These are phyloP conservation scores for Cynocephalus volans DNA, from an alignment of 2,113 vertebrate species.

Conservation along the genomic window DNA sequence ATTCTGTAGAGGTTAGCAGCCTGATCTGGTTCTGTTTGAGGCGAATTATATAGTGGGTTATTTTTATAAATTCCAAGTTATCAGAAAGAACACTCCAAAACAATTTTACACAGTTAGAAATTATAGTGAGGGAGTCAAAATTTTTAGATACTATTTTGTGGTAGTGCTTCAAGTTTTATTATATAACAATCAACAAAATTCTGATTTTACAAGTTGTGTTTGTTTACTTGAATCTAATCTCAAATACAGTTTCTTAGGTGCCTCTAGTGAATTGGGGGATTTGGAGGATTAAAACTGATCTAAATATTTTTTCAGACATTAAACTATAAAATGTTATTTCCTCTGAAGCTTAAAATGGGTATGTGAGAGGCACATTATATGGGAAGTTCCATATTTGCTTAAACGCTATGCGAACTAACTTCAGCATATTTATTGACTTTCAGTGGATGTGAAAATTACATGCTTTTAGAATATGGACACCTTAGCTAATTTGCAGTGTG, in stretches of 20 bases:
- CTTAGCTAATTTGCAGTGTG: conserved; percentile 19
- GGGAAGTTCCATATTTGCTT: conserved; percentile 23
- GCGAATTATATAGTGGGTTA: neutral
- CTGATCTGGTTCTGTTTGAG: neutral
- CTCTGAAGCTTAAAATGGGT: conserved; percentile 34
- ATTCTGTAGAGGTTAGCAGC: neutral
- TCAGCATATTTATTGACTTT: conserved; percentile 29
- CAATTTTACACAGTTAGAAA: neutral
- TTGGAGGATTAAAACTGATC: conserved; percentile 54
- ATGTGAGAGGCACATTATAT: neutral
- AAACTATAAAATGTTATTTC: conserved; percentile 38
- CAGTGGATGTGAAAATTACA: neutral
- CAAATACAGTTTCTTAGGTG: conserved; percentile 41
- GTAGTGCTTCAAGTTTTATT: conserved; percentile 48
- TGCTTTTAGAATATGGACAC: neutral
- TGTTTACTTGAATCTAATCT: conserved; percentile 39
- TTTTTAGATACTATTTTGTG: conserved; percentile 3
- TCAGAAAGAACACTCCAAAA: conserved; percentile 7
- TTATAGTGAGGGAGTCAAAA: neutral
- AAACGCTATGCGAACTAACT: neutral
- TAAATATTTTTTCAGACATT: conserved; percentile 62
- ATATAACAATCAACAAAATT: neutral
- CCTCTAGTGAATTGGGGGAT: neutral
- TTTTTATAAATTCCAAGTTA: conserved; percentile 60
- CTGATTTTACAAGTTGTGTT: conserved; percentile 22